Evolutionary conservation across 2,888 invertebrate genomes (phyloP), one percentile per base, ranked within the genome.

Genomic region (Spatulosminthurus flaviceps): DNA sequence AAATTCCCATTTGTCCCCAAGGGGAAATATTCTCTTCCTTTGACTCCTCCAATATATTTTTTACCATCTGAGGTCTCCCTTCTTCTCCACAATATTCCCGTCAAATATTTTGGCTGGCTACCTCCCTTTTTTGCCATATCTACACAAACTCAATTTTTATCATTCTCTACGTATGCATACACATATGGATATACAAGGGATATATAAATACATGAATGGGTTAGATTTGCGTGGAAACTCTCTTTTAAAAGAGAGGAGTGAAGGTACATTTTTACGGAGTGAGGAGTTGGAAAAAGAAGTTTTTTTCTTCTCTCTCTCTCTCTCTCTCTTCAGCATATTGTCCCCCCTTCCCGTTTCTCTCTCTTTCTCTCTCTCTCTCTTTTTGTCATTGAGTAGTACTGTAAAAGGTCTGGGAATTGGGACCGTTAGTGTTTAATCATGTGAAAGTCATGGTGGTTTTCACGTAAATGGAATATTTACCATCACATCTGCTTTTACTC

Each of bases 1-100:
- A 83, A 83, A 83, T 83, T 82, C 82, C 81, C 82, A 82, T 83
- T 83, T 83, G 83, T 82, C 82, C 81, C 81, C 81, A 78, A 74
- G 81, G 82, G 83, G 82, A 75, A 60, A 64, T 64, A 60, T 74
- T n/a, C 34, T 34, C 22, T 60, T 75, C 61, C 51, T 61, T 64
- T 64, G 43, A 51, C 28, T 73, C 60, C 42, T 72, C 43, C 43
- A 42, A 72, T 22, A 72, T 70, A 16, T 70, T 70, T 42, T 42
- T 70, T 41, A 1, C 34, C 70, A 41, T 41, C 29, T 70, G 29
- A 29, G n/a, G 51, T n/a, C 51, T 51, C 51, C 51, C 43, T 43
- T 22, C 9, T 26, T 43, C 71, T 28, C 2, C 41, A 43, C 24
- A 67, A 41, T 43, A 22, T 67, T 64, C 64, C 67, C 67, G 16